Evolutionary conservation across 2,797 vertebrate genomes (phyloP).

Genomic region (Hipposideros larvatus): DNA sequence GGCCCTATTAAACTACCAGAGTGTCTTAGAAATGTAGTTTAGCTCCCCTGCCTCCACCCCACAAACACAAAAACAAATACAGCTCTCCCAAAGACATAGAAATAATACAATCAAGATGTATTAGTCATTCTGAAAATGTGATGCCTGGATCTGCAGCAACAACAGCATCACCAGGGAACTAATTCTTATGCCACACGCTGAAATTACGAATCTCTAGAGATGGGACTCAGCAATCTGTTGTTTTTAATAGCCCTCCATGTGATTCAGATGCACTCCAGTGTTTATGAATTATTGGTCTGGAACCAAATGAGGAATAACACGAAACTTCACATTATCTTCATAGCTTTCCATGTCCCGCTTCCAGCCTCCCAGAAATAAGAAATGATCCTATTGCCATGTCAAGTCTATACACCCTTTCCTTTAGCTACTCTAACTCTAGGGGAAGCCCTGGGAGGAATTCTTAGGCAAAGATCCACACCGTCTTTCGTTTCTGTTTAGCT

Average conservation of each 20-base stretch:
- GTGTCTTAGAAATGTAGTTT: not conserved
- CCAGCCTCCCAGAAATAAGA: not conserved
- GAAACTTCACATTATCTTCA: not conserved
- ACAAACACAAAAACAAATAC: not conserved
- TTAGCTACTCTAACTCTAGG: not conserved
- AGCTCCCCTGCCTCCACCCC: not conserved
- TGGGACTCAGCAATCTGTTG: not conserved
- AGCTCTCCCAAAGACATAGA: not conserved
- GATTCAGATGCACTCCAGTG: not conserved
- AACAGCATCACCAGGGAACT: not conserved
- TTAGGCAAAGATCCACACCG: not conserved
- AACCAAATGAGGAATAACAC: not conserved
- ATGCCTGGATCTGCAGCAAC: not conserved
- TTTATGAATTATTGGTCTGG: slow-evolving; percentile 15
- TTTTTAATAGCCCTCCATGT: not conserved
- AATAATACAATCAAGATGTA: not conserved
- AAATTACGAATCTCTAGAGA: not conserved
- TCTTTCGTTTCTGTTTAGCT: not conserved
- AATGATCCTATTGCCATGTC: not conserved
- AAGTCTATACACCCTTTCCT: not conserved
- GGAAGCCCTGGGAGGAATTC: not conserved
- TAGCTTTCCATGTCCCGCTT: not conserved
- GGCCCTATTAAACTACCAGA: not conserved
- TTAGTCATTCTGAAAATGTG: not conserved
- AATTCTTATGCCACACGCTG: not conserved